These are phyloP conservation scores for Bhutanitis thaidina DNA, from an alignment of 2,888 invertebrate species.

Conservation along the genomic window DNA sequence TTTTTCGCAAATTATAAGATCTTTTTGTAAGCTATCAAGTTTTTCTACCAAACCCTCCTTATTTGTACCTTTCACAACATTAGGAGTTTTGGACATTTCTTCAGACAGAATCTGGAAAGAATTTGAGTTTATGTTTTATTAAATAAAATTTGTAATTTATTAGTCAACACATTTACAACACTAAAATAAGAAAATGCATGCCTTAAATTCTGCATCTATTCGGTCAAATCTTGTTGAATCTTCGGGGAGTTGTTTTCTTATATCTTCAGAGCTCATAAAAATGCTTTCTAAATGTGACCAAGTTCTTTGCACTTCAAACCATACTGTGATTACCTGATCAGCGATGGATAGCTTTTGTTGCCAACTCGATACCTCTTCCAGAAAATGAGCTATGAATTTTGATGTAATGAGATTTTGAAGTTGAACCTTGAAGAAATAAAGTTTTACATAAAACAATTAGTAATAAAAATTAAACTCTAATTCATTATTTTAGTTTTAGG, in stretches of 20 bases:
- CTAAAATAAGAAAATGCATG: slow-evolving; percentile 35
- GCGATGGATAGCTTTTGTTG: slow-evolving; percentile 95
- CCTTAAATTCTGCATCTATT: slow-evolving; percentile 94
- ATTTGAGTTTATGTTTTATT: no score
- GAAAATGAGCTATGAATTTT: slow-evolving; percentile 97
- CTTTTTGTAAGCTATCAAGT: slow-evolving; percentile 90
- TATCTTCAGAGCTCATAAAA: slow-evolving; percentile 98
- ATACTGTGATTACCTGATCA: slow-evolving; percentile 94
- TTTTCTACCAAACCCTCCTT: slow-evolving; percentile 88
- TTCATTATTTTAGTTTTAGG: no score
- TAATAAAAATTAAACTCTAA: no score
- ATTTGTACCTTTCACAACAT: slow-evolving; percentile 95
- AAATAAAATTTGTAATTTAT: no score
- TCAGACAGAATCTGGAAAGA: slow-evolving; percentile 81
- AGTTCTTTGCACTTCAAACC: slow-evolving; percentile 98
- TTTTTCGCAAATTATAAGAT: slow-evolving; percentile 95
- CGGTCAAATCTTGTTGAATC: slow-evolving; percentile 95
- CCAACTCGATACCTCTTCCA: slow-evolving; percentile 96
- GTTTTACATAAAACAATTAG: no score
- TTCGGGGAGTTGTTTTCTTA: slow-evolving; percentile 94
- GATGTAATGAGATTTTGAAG: slow-evolving; percentile 97
- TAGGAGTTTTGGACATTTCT: slow-evolving; percentile 89
- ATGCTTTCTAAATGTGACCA: slow-evolving; percentile 99
- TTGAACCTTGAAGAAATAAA: slow-evolving; percentile 82
- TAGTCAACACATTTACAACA: no score